Percentiles rank a stretch among this genome's conserved stretches.
These are phyloP conservation scores for Carapus acus DNA, from an alignment of 2,797 vertebrate genomes.

Conservation along the genomic window DNA sequence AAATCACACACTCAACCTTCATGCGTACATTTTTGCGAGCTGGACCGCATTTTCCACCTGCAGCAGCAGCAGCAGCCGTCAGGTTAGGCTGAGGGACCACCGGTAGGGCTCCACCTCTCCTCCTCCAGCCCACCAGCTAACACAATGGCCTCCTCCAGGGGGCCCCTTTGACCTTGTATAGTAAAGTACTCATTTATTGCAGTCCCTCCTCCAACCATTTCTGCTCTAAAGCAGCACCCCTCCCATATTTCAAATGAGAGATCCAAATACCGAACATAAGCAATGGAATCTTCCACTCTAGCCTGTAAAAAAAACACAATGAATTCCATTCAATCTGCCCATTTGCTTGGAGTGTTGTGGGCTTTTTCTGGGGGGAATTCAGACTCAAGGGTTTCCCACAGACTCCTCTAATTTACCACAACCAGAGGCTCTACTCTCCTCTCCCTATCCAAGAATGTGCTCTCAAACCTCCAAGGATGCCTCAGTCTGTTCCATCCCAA, in stretches of 20 bases:
- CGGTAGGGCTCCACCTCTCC: too few relatives aligned
- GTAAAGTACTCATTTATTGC: too few relatives aligned
- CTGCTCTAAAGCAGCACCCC: slow-evolving; percentile 29
- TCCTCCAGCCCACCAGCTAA: too few relatives aligned
- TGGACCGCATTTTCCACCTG: too few relatives aligned
- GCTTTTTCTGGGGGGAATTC: slow-evolving; percentile 46
- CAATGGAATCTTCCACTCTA: slow-evolving; percentile 61
- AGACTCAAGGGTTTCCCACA: slow-evolving; percentile 67
- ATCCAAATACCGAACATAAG: slow-evolving; percentile 32
- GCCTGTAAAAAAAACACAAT: slow-evolving; percentile 58
- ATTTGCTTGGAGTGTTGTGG: slow-evolving; percentile 52
- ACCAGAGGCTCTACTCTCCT: slow-evolving; percentile 49
- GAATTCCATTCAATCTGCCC: slow-evolving; percentile 62
- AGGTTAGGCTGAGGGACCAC: too few relatives aligned
- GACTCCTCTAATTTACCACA: slow-evolving; percentile 64
- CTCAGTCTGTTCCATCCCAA: slow-evolving; percentile 44
- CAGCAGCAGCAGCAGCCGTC: too few relatives aligned
- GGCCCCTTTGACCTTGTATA: too few relatives aligned
- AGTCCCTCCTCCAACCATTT: too few relatives aligned
- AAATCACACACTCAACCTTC: too few relatives aligned
- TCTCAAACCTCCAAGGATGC: slow-evolving; percentile 47
- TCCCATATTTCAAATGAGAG: slow-evolving; percentile 19
- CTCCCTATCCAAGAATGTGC: slow-evolving; percentile 61
- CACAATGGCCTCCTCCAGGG: too few relatives aligned
- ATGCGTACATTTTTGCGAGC: too few relatives aligned